Evolutionary conservation across 1,140 invertebrate species (phyloP), one percentile per base, ranked within the genome.

Genomic region (Magallana gigas): DNA sequence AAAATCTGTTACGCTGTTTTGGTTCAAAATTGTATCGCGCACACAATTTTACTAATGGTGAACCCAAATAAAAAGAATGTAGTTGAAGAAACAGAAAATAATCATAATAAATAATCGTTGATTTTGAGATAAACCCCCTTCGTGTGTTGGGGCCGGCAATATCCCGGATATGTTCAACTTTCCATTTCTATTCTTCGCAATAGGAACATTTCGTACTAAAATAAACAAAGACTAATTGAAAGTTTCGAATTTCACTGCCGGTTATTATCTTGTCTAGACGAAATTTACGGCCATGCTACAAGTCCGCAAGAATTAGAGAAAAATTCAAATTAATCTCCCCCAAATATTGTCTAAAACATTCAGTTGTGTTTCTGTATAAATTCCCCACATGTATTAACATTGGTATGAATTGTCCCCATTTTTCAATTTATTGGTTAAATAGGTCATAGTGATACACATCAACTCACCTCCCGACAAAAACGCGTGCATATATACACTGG

Each of bases 211-310:
- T 36, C 68, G 23, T 76, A 76, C 23, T 29, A 76, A 64, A 76
- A 76, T 76, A 76, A 76, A 76, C 68, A 76, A 18, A 76, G 68
- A 76, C 36, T 76, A 76, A 76, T 76, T 76, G 68, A 76, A 76
- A 76, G 68, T 76, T 76, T 76, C 68, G 14, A 11, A 29, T 76
- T 76, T 76, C 68, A 76, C 68, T 76, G 14, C 23, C 68, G 36
- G 23, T 76, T 76, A 76, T 76, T 76, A 76, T 76, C 68, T 76
- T 29, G 68, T 76, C 68, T 76, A 76, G 68, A 76, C 68, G 12
- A 76, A 76, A 76, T 76, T 76, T 76, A 76, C 68, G 23, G 68
- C 23, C 68, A 76, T 76, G 23, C 36, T 29, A 76, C 68, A 76
- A 76, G 68, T 76, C 68, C 68, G 23, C 3, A 76, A 8, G 23